Evolutionary conservation across 2,888 invertebrate genomes (phyloP).

Genomic region (Amblyjoppa proteus): DNA sequence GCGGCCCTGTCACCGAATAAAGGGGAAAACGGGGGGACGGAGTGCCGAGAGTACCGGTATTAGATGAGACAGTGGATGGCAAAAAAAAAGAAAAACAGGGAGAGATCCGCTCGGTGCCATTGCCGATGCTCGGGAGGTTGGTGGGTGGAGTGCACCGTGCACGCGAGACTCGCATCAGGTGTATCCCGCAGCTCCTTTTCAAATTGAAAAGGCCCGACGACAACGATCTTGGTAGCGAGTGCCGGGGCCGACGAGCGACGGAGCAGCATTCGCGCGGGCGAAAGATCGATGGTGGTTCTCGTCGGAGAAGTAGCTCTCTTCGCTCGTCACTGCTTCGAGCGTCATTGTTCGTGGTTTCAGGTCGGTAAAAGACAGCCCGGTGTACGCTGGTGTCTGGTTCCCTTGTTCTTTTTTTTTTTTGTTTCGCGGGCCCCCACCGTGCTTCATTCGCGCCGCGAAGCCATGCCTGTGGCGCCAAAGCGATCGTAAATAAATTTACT

Average conservation of each 20-base stretch:
- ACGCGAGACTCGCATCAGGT: constrained; percentile 1
- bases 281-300: constrained; percentile 33
- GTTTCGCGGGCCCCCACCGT: not conserved
- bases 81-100: no score
- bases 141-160: not conserved
- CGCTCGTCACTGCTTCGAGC: not conserved
- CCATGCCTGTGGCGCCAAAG: not conserved
- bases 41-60: not conserved
- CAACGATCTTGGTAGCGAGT: not conserved
- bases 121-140: not conserved
- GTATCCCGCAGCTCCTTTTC: constrained; percentile 11
- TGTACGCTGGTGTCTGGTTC: not conserved
- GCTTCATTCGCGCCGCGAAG: not conserved
- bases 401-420: not conserved
- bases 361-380: not conserved
- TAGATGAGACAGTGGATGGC: not conserved
- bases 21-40: not conserved
- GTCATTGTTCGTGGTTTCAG: constrained; percentile 10
- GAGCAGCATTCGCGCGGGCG: not conserved
- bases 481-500: not conserved
- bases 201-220: constrained; percentile 48
- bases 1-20: not conserved
- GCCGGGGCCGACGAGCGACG: constrained; percentile 4
- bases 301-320: not conserved
- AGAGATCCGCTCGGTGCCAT: not conserved